phyloP scores from a whole-genome alignment of 2,888 invertebrate genomes.

The Adelognathus sp. region DNA sequence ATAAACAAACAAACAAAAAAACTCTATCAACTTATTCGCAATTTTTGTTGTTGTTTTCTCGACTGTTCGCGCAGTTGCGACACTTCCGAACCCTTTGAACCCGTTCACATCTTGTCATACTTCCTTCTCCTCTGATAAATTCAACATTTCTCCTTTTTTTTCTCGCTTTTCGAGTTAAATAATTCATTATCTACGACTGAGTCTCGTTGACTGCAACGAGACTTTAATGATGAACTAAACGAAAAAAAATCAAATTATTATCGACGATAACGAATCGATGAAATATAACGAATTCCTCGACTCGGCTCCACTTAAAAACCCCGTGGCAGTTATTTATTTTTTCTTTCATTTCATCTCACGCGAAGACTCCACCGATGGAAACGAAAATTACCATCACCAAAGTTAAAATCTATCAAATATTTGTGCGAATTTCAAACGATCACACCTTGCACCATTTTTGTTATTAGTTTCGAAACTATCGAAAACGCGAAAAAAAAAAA shows the following conservation, averaged over 20 bases:
- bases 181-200: background rate
- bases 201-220: background rate
- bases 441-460: background rate
- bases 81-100: background rate
- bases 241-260: conserved; percentile 10
- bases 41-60: background rate
- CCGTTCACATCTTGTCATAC: background rate
- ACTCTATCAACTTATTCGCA: background rate
- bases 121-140: conserved; percentile 2
- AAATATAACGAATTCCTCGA: conserved; percentile 28
- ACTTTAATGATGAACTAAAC: conserved; percentile 1
- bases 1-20: too few species aligned
- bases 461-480: background rate
- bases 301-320: background rate
- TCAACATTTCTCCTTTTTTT: conserved; percentile 3
- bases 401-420: background rate
- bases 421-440: background rate
- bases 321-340: background rate
- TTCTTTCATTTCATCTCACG: background rate
- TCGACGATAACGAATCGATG: conserved; percentile 18
- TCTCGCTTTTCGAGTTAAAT: background rate
- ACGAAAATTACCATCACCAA: background rate
- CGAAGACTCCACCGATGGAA: conserved; percentile 7
- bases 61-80: background rate
- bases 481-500: background rate